phyloP scores from a whole-genome alignment of 2,888 invertebrate genomes.

The Troides oblongomaculatus region DNA sequence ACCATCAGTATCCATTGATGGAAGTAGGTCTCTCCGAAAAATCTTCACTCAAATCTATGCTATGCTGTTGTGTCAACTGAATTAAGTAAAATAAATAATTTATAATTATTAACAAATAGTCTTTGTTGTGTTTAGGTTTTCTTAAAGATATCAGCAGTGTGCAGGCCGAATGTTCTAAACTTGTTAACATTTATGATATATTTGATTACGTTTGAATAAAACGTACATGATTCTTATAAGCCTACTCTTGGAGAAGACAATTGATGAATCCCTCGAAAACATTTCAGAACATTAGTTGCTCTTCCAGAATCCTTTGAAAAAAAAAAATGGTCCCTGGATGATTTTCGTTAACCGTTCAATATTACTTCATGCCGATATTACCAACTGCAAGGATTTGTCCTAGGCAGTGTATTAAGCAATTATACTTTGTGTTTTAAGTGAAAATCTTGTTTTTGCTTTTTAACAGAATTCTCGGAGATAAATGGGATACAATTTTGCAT shows the following conservation, averaged over 20 bases:
- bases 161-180: no score
- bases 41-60: no score
- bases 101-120: no score
- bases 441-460: background rate
- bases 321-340: background rate
- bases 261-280: slow-evolving; percentile 6
- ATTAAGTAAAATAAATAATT: no score
- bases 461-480: no score
- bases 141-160: no score
- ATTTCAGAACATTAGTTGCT: slow-evolving; percentile 16
- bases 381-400: background rate
- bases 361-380: background rate
- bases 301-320: slow-evolving; percentile 16
- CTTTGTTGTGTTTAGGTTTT: no score
- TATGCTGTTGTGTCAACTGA: no score
- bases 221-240: background rate
- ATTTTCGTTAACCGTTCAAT: background rate
- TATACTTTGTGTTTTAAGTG: background rate
- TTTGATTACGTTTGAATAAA: background rate
- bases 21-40: no score
- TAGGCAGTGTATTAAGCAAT: slow-evolving; percentile 5
- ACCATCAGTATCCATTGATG: no score
- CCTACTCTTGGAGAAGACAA: background rate
- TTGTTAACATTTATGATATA: no score
- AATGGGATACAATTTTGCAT: no score